phyloP scores from a whole-genome alignment of 2,888 invertebrate species.

The Anaspis maculata region DNA sequence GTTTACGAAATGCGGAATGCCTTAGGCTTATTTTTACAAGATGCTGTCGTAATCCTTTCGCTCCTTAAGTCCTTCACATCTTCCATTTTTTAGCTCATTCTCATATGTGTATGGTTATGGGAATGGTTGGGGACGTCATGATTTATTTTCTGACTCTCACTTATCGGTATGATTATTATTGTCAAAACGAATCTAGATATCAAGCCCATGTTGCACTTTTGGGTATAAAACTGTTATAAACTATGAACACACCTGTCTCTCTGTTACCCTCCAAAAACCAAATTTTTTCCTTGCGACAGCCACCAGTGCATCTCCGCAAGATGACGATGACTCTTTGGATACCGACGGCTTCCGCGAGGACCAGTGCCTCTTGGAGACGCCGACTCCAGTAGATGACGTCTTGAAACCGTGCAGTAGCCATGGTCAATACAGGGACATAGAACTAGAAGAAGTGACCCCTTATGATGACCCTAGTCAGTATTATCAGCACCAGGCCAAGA shows the following conservation, averaged over 20 bases:
- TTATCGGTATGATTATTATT: too few relatives aligned
- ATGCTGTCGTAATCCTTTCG: slow-evolving; percentile 35
- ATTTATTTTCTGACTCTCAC: slow-evolving; percentile 39
- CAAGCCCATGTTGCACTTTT: too few relatives aligned
- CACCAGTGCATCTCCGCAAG: slow-evolving; percentile 45
- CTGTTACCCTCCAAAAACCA: too few relatives aligned
- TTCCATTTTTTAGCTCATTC: slow-evolving; percentile 22
- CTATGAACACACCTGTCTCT: too few relatives aligned
- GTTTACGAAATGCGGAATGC: slow-evolving; percentile 37
- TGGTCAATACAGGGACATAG: slow-evolving; percentile 21
- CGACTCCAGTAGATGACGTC: slow-evolving; percentile 35
- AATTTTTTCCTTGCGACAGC: slow-evolving; percentile 32
- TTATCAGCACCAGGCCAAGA: slow-evolving; percentile 35
- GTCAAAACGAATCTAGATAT: too few relatives aligned
- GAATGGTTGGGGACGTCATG: slow-evolving; percentile 24
- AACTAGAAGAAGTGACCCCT: slow-evolving; percentile 35
- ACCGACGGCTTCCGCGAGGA: slow-evolving; percentile 47
- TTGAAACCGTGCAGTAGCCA: slow-evolving; percentile 8
- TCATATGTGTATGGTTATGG: slow-evolving; percentile 24
- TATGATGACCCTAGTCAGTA: slow-evolving; percentile 37
- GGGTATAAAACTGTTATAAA: too few relatives aligned
- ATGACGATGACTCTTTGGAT: slow-evolving; percentile 49
- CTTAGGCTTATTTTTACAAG: slow-evolving; percentile 34
- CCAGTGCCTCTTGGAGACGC: slow-evolving; percentile 44
- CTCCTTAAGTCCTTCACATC: slow-evolving; percentile 10